Percentiles rank a stretch among this genome's conserved stretches.
These are phyloP conservation scores for Malurus splendens DNA, from an alignment of 2,797 vertebrate species.

Conservation along the genomic window DNA sequence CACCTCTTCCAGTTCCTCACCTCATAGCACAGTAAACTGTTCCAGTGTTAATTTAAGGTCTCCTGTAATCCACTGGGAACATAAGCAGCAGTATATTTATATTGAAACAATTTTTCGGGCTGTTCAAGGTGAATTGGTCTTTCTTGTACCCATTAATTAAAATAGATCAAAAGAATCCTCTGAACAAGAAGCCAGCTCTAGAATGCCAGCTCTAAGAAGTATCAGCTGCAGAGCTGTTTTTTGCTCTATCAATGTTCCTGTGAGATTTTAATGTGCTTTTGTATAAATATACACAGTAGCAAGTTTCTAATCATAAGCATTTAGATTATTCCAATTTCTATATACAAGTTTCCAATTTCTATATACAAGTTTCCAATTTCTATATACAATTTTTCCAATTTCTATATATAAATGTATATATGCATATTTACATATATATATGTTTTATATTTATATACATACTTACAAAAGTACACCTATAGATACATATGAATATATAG, in stretches of 20 bases:
- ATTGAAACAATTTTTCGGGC: not conserved
- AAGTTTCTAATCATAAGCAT: not conserved
- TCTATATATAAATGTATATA: too few species aligned
- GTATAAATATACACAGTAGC: not conserved
- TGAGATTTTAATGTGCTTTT: not conserved
- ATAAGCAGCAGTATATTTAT: not conserved
- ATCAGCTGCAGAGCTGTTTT: not conserved
- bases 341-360: not conserved
- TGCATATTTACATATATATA: too few species aligned
- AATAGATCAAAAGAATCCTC: not conserved
- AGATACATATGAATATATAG: not conserved
- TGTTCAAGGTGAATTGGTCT: not conserved
- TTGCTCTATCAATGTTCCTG: not conserved
- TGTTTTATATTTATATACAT: not conserved
- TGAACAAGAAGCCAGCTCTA: not conserved
- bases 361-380: not conserved
- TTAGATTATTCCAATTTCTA: not conserved
- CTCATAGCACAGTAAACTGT: not conserved
- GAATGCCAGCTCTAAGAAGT: not conserved
- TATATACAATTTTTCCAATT: not conserved
- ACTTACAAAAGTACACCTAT: not conserved
- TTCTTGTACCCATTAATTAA: not conserved
- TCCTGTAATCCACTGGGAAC: not conserved
- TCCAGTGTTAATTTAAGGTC: not conserved
- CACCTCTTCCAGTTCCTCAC: not conserved